Conservation (phyloP, 1,140 invertebrate species). For the Drosophila sturtevanti region DNA sequence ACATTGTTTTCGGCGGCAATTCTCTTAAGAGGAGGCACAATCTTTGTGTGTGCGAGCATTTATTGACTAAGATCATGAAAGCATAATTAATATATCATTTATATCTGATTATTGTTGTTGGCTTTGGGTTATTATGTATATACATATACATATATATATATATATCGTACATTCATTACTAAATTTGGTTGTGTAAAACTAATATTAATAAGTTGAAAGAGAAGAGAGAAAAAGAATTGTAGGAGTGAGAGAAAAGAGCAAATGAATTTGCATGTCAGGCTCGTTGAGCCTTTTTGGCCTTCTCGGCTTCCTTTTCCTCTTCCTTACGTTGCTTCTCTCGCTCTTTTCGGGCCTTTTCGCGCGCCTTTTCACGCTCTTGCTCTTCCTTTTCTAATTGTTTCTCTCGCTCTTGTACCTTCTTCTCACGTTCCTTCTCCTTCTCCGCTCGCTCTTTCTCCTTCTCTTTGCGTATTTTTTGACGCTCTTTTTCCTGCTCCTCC, state of each 20-base stretch:
- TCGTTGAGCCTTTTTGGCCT: constrained; percentile 36
- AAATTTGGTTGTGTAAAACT: not conserved
- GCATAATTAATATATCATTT: not conserved
- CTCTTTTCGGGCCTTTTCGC: constrained; percentile 38
- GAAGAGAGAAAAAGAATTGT: not conserved
- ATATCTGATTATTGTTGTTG: not conserved
- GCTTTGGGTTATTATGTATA: not conserved
- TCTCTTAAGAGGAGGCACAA: not conserved
- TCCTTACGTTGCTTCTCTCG: constrained; percentile 43
- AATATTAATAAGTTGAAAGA: not conserved
- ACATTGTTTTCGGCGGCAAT: constrained; percentile 2
- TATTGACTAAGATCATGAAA: not conserved
- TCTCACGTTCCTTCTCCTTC: constrained; percentile 20
- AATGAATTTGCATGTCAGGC: too few relatives aligned
- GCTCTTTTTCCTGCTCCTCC: constrained; percentile 50
- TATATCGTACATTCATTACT: not conserved
- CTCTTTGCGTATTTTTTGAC: constrained; percentile 34
- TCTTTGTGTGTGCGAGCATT: not conserved
- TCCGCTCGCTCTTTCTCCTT: constrained; percentile 41
- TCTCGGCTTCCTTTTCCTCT: constrained; percentile 40
- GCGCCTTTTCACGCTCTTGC: constrained; percentile 42
- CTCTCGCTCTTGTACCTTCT: constrained; percentile 24
- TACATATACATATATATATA: not conserved
- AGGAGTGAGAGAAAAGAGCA: not conserved
- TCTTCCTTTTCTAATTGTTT: constrained; percentile 42